Percentiles rank a stretch among this genome's conserved stretches.
Evolutionary conservation across 1,140 invertebrate genomes (phyloP).

Genomic region (Phenacoccus solenopsis): DNA sequence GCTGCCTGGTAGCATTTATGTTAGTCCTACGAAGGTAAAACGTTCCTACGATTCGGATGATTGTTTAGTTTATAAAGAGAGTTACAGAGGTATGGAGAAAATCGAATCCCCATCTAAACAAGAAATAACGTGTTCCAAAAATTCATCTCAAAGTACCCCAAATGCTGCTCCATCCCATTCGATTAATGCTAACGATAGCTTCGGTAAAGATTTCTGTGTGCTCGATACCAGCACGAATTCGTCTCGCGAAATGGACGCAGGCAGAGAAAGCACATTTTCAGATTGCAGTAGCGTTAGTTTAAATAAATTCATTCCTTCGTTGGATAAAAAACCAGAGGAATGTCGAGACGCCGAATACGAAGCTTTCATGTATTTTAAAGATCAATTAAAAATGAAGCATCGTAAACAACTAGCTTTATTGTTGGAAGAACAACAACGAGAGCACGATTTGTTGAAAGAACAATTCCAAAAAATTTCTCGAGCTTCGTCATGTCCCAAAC

Average conservation of each 20-base stretch:
- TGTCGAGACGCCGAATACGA: not conserved
- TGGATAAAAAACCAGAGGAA: not conserved
- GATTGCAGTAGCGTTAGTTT: conserved; percentile 6
- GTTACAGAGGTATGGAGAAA: not conserved
- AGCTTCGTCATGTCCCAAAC: not conserved
- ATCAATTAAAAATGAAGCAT: not conserved
- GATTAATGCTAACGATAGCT: not conserved
- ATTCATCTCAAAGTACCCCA: not conserved
- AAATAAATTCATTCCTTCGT: not conserved
- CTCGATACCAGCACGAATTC: not conserved
- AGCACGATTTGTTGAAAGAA: not conserved
- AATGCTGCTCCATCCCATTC: not conserved
- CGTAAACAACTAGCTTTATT: not conserved
- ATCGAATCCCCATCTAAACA: not conserved
- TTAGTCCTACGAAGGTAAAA: not conserved
- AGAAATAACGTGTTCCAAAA: no score
- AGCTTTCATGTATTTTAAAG: not conserved
- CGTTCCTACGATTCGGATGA: not conserved
- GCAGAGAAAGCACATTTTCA: not conserved
- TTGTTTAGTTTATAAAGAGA: not conserved
- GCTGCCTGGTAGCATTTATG: not conserved
- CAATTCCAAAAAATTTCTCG: not conserved
- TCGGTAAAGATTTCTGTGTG: not conserved
- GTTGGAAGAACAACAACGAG: not conserved
- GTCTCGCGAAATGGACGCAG: no score